phyloP scores from a whole-genome alignment of 2,113 vertebrate species.

The Lasiurus borealis region DNA sequence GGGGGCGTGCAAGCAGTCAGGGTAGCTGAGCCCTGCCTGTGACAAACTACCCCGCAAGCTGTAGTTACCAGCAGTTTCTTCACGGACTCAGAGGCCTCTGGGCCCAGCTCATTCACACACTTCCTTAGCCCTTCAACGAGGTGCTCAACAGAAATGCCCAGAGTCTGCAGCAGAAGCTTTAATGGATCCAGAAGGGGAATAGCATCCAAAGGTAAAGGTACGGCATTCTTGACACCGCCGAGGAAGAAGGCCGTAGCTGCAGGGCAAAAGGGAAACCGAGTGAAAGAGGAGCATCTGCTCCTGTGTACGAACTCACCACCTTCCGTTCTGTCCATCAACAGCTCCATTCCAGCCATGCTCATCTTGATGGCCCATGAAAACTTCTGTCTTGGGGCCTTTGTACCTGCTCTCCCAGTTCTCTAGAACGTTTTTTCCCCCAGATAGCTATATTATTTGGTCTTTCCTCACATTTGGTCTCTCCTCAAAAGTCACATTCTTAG shows the following conservation, averaged over 20 bases:
- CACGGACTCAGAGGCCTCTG: conserved; percentile 66
- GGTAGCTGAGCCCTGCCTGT: not conserved
- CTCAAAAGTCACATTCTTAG: not conserved
- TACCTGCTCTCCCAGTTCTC: not conserved
- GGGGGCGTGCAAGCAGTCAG: accelerated
- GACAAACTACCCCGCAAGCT: not conserved
- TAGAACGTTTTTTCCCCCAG: not conserved
- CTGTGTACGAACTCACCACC: not conserved
- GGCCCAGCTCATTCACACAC: conserved; percentile 68
- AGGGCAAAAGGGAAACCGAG: not conserved
- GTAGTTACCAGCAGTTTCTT: conserved; percentile 79
- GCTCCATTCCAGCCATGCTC: not conserved
- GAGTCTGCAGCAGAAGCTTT: conserved; percentile 64
- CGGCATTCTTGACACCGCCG: not conserved
- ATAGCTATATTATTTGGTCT: not conserved
- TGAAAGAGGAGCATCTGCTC: not conserved
- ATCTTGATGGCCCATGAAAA: not conserved
- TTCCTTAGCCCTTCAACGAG: conserved; percentile 66
- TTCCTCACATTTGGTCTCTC: not conserved
- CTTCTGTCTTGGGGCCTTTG: not conserved
- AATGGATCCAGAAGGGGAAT: conserved; percentile 54
- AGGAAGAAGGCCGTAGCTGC: conserved; percentile 59
- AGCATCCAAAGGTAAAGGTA: not conserved
- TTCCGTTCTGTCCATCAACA: not conserved
- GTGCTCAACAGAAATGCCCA: conserved; percentile 81